phyloP scores from a whole-genome alignment of 2,797 vertebrate species.

The Falco cherrug region DNA sequence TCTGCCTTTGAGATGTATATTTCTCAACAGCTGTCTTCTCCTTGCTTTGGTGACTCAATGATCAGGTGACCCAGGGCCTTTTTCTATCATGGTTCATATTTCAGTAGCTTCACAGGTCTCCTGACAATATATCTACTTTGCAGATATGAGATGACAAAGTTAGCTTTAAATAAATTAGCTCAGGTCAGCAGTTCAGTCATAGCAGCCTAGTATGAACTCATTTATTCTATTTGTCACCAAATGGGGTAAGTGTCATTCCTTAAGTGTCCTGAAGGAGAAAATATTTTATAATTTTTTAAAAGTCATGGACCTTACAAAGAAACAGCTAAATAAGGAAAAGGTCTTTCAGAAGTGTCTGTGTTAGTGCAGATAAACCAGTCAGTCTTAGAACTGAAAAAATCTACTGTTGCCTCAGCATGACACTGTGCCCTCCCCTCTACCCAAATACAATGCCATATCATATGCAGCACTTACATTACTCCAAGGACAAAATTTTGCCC shows the following conservation, averaged over 20 bases:
- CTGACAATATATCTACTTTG: not conserved
- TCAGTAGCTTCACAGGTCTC: not conserved
- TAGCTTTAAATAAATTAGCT: not conserved
- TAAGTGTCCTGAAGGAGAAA: not conserved
- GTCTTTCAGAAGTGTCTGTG: not conserved
- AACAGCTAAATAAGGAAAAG: not conserved
- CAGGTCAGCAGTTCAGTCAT: not conserved
- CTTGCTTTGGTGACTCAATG: not conserved
- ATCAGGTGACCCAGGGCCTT: not conserved
- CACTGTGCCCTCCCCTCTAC: not conserved
- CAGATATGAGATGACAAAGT: not conserved
- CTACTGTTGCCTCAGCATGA: not conserved
- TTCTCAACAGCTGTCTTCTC: not conserved
- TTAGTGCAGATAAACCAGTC: not conserved
- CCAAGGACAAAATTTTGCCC: not conserved
- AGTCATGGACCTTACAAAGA: not conserved
- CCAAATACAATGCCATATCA: accelerated
- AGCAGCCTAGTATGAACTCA: not conserved
- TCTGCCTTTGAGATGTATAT: not conserved
- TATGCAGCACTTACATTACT: not conserved
- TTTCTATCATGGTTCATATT: not conserved
- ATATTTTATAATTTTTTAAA: not conserved
- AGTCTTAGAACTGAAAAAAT: not conserved
- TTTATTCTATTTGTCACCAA: not conserved
- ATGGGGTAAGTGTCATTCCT: not conserved